Percentiles rank a stretch among this genome's conserved stretches.
phyloP scores from a whole-genome alignment of 2,113 vertebrate genomes.

The Sphyrna mokarran region DNA sequence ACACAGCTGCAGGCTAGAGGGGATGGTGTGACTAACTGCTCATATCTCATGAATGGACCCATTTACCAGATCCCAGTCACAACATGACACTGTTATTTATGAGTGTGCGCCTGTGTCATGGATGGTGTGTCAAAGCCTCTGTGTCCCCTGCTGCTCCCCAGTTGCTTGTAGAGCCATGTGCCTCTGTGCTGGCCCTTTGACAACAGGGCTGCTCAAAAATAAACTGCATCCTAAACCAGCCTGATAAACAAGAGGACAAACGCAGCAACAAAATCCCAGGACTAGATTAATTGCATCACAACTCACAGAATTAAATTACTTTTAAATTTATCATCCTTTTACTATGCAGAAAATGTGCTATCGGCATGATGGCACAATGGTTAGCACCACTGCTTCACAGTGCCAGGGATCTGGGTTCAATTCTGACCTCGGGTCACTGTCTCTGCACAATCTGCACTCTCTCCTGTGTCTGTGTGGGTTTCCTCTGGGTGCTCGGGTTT shows the following conservation, averaged over 20 bases:
- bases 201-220: not conserved
- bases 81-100: not conserved
- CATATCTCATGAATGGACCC: not conserved
- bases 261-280: not conserved
- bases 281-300: not conserved
- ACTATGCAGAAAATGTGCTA: not conserved
- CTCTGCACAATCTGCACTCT: too few species aligned
- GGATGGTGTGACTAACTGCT: not conserved
- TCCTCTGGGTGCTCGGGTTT: too few species aligned
- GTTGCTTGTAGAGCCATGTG: not conserved
- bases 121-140: not conserved
- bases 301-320: not conserved
- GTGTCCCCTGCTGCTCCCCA: not conserved
- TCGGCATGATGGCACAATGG: too few species aligned
- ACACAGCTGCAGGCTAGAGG: not conserved
- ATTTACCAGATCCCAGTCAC: not conserved
- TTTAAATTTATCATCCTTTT: not conserved
- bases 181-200: not conserved
- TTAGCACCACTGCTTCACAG: too few species aligned
- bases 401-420: too few species aligned
- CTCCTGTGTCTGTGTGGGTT: too few species aligned
- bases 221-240: not conserved
- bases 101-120: not conserved
- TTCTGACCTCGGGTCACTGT: too few species aligned
- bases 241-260: not conserved